Base-by-base conservation (phyloP, 37 sponge, comb jelly and placozoan species). In the Agelas oroides region DNA sequence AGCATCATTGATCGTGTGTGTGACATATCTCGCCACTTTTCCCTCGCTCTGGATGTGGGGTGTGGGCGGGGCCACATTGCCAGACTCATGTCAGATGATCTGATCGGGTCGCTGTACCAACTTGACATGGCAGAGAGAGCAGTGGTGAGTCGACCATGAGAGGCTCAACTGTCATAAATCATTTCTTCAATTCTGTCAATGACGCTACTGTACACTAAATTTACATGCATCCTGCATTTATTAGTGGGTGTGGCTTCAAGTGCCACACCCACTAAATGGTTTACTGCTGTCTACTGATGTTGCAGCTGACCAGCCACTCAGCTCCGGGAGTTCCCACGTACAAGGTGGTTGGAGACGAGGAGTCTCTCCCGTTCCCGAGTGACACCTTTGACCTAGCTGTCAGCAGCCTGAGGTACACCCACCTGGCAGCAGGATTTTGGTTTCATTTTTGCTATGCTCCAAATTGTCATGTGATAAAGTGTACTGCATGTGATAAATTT, bases 51-150 rank as follows among this genome's bases (percentile, higher is more conserved):
- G 63, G 96, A 96, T 76, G 39, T 96, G 28, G 96, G 96, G 1
- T 91, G 96, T 91, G 96, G 96, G 40, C 87, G 88, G 16, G 94
- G 96, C 46, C 94, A 96, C 75, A 57, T 96, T 78, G 94, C 92
- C 34, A 84, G 75, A 53, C 54, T 69, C 24, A 38, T 87, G 41
- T 33, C 82, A 17, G 65, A 63, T 32, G 94, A 91, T 54, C 73
- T 90, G 23, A 57, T 88, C 6, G 71, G 82, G 15, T 13, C 59
- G 0, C 78, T 93, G 31, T 73, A 75, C 58, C 96, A 96, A 65
- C 87, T 87, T 86, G 96, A 95, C 78, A 41, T 73, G 55, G 78
- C 96, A 14, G 85, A 89, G 58, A 36, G 79, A 24, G 75, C 84
- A 70, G 21, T 95, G 67, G 91, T 94, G 36, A 34, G 66, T 46